Base-by-base conservation (phyloP, 2,888 invertebrate genomes). In the Napeogenes inachia region DNA sequence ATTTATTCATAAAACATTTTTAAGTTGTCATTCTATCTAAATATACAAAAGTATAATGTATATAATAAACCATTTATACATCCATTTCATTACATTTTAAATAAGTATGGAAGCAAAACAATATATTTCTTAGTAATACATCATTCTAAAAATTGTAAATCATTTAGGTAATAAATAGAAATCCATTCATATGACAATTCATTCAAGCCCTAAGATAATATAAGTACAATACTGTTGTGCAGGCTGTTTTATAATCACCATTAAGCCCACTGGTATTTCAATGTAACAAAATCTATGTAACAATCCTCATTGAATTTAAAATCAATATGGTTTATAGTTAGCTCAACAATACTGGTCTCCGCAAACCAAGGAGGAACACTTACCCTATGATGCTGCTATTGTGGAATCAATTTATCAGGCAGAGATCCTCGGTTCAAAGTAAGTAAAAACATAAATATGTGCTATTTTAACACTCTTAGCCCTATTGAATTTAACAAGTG, bases 291-390 rank as follows among this genome's bases (percentile, higher is more conserved):
- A 89, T 89, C 90, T 86, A 85, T 84, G 75, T 75, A 81, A 82
- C 84, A 77, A 66, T 79, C 85, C 85, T 75, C 81, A 86, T 81
- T 84, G 87, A 90, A 81, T 87, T 87, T 56, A 62, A 83, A 85
- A 81, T 83, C 84, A 80, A 82, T 78, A 82, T 89, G 88, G 88
- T 86, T 50, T 50, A 50, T 50, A 98, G 97, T 92, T 98, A 38
- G 97, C 98, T 2, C 94, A 95, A 66, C 94, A 96, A 78, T 97
- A 97, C 81, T 99, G 99, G 99, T 95, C 97, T 0, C 97, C 97
- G 0, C 95, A 96, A 80, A 95, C 96, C 0, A 91, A 92, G 60
- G 92, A 92, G 10, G 90, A 92, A 4, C 96, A 96, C 88, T 81
- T 93, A 74, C 92, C 94, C 55, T 97, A 94, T 77, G 94, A 95